phyloP scores from a whole-genome alignment of 2,888 invertebrate genomes.

The Callinectes sapidus region DNA sequence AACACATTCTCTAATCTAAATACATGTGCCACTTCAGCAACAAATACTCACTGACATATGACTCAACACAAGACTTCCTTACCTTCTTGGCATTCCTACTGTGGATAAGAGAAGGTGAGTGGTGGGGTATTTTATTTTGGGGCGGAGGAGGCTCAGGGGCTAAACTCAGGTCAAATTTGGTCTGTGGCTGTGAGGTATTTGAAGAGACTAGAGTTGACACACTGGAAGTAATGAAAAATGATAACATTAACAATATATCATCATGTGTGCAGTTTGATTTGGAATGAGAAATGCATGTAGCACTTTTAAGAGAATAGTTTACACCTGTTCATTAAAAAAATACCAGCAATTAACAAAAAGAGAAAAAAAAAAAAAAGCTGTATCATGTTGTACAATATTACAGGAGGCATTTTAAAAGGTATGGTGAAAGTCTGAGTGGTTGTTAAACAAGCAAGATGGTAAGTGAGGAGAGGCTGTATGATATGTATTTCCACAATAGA shows the following conservation, averaged over 20 bases:
- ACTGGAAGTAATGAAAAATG: neutral
- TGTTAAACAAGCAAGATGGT: no score
- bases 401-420: no score
- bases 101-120: neutral
- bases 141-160: conserved; percentile 54
- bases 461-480: no score
- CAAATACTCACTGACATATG: neutral
- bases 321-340: neutral
- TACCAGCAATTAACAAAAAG: neutral
- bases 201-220: neutral
- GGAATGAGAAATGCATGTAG: neutral
- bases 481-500: no score
- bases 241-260: neutral
- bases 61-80: neutral
- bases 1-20: neutral
- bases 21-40: neutral
- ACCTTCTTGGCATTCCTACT: conserved; percentile 41
- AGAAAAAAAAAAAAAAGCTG: neutral
- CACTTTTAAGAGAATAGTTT: neutral
- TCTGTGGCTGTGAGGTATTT: neutral
- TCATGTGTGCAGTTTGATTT: neutral
- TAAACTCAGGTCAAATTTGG: conserved; percentile 37
- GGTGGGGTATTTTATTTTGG: conserved; percentile 1
- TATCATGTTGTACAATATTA: no score
- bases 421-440: no score